Base-by-base conservation (phyloP, 2,888 invertebrate genomes). In the Myathropa florea region DNA sequence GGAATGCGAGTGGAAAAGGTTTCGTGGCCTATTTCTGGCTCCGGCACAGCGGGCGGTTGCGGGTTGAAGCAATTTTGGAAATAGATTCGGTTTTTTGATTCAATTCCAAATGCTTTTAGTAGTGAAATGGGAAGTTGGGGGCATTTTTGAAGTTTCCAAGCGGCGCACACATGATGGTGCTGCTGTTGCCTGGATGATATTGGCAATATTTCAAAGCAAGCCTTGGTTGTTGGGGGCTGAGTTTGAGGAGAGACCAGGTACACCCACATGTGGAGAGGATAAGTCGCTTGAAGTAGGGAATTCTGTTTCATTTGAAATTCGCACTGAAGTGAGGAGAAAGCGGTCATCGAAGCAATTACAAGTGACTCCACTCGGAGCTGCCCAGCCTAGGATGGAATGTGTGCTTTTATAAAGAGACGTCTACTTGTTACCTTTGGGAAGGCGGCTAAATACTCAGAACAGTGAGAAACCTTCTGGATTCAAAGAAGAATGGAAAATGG, bases 21-120 rank as follows among this genome's bases (percentile, higher is more conserved):
- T 46, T 63, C n/a, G 39, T 46, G 39, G 39, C 18, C 18, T n/a
- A 46, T 46, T 46, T 7, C 46, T 46, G 46, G 46, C 39, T 39
- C 14, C 39, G 39, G 4, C 46, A 18, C 46, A 46, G 46, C 46
- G 46, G 46, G 46, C 18, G 46, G 46, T 7, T 46, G 46, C 46
- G n/a, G 46, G 46, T 46, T 7, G 71, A 71, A 60, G 71, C 80
- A 79, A 75, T 80, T 84, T 80, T 76, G 24, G 64, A 73, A 73
- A 79, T 78, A 64, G 75, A 71, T 79, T 53, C 75, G 26, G 59
- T 68, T 68, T 63, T 21, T 59, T 46, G 46, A 46, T 46, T 46
- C 46, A 46, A 46, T 46, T 46, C 18, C 18, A 21, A 46, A 46
- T 46, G 46, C 46, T 46, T 46, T 46, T 46, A 46, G 46, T 46